Evolutionary conservation across 2,888 invertebrate species (phyloP), one percentile per base, ranked within the genome.

Genomic region (Cerceris ruficornis): DNA sequence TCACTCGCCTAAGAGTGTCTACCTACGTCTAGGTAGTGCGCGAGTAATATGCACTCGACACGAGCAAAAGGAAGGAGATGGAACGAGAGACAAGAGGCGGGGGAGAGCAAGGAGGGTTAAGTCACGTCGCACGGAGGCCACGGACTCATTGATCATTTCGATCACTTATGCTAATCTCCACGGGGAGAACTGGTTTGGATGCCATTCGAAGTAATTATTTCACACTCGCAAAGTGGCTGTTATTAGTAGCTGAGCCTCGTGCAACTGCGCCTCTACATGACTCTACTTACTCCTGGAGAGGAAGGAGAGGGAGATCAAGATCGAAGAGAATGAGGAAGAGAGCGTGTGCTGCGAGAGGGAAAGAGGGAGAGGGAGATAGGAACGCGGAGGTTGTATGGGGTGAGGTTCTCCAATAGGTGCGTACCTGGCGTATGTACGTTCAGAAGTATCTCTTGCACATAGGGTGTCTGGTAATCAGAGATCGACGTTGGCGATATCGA

Each of bases 151-250:
- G 90, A 91, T 90, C 90, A 90, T 90, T 89, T 89, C 87, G 89
- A 91, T 91, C 91, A 88, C 86, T 90, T 90, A 91, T 89, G 90
- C 89, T 88, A 90, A 90, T 89, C 87, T 79, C 66, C 79, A 76
- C 76, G 79, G 82, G 68, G 70, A 75, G 87, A 90, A 90, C 90
- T 90, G 90, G 90, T 90, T 91, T 88, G 84, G 82, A 85, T 84
- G 80, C 85, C 86, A 87, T 87, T 84, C 86, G 81, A 84, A 88
- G 89, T 90, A 91, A 91, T 91, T 91, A 91, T 91, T 91, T 91
- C 89, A 88, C 91, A 90, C 91, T 90, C 86, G 87, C 87, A 83
- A 88, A 90, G 89, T 88, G 89, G 86, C 86, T 83, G 89, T 90
- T 88, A 91, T 90, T 90, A 90, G 89, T 87, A 84, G 83, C 81